A percentile compares a stretch with the other conserved stretches of the same genome.
Evolutionary conservation across 2,113 vertebrate genomes (phyloP).

Genomic region (Rhombomys opimus): DNA sequence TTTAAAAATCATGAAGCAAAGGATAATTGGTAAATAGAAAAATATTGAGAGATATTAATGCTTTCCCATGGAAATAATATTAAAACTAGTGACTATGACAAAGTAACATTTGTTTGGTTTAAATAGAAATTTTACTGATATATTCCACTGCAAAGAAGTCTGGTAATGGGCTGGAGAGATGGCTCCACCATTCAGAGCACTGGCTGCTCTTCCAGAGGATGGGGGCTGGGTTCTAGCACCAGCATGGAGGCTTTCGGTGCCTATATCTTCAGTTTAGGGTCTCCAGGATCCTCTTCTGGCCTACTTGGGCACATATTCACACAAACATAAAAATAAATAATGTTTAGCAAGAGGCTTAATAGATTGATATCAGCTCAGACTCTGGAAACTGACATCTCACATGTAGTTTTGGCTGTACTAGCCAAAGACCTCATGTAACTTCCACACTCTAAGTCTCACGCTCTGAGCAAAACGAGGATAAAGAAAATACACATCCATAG

Average conservation of each 20-base stretch:
- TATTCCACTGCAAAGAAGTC: not conserved
- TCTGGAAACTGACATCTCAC: not conserved
- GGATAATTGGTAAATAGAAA: not conserved
- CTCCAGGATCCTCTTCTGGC: not conserved
- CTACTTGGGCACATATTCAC: not conserved
- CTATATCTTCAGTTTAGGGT: not conserved
- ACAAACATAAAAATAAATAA: not conserved
- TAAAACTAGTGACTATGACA: not conserved
- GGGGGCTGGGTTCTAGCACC: not conserved
- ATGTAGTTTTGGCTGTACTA: not conserved
- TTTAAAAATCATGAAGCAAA: not conserved
- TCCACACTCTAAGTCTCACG: not conserved
- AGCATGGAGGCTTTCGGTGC: not conserved
- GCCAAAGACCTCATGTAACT: not conserved
- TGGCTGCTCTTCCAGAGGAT: not conserved
- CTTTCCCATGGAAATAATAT: not conserved
- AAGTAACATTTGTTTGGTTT: not conserved
- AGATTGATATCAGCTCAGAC: not conserved
- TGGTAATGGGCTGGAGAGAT: not conserved
- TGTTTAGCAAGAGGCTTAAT: not conserved
- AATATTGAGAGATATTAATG: not conserved
- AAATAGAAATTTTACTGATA: not conserved
- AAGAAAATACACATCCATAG: not conserved
- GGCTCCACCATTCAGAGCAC: not conserved
- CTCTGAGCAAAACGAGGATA: not conserved